A percentile compares a stretch with the other conserved stretches of the same genome.
Conservation (phyloP, 1,140 invertebrate species). For the Lutraria rhynchaena region DNA sequence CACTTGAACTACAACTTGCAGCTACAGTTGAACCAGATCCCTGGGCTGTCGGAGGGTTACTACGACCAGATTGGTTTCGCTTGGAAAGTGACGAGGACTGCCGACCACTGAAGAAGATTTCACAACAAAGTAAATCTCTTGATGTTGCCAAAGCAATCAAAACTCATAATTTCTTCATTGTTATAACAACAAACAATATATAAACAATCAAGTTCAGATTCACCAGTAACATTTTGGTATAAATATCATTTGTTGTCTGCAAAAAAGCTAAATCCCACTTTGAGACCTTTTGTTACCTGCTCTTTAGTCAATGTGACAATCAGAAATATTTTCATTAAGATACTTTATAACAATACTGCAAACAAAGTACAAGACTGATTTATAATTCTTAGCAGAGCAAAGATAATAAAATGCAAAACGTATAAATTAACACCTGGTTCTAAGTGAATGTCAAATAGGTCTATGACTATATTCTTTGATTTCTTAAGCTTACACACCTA, state of each 20-base stretch:
- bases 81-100: slow-evolving; percentile 56
- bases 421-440: not conserved
- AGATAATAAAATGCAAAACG: not conserved
- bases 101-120: slow-evolving; percentile 84
- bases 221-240: too few species aligned
- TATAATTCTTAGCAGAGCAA: not conserved
- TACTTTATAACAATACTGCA: too few species aligned
- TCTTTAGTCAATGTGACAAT: too few species aligned
- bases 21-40: slow-evolving; percentile 58
- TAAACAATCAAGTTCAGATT: too few species aligned
- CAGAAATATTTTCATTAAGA: too few species aligned
- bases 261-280: too few species aligned
- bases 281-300: too few species aligned
- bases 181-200: too few species aligned
- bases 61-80: slow-evolving; percentile 37
- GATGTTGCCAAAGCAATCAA: too few species aligned
- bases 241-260: too few species aligned
- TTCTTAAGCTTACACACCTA: slow-evolving; percentile 77
- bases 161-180: too few species aligned
- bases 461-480: not conserved
- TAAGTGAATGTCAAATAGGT: not conserved
- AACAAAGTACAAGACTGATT: too few species aligned
- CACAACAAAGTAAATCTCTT: slow-evolving; percentile 14
- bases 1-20: slow-evolving; percentile 54
- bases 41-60: not conserved